Conservation (phyloP, 2,888 invertebrate species). For the Cistogaster globosa region DNA sequence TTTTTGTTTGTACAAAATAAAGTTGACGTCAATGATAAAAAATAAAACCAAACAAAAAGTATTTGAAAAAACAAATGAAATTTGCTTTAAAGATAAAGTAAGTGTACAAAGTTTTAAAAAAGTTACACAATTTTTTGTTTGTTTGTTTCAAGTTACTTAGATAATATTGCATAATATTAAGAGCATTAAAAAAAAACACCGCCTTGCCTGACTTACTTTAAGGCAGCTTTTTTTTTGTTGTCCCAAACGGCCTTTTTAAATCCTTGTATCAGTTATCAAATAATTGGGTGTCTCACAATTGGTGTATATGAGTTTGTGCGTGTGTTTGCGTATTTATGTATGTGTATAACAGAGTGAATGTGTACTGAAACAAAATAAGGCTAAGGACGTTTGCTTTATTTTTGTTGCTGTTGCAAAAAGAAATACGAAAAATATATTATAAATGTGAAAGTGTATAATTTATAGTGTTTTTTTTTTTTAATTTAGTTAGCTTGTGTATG, state of each 20-base stretch:
- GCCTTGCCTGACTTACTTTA: not conserved
- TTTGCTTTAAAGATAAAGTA: constrained; percentile 47
- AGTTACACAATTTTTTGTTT: not conserved
- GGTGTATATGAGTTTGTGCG: constrained; percentile 25
- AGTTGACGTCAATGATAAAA: constrained; percentile 58
- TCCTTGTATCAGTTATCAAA: constrained; percentile 41
- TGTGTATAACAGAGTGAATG: constrained; percentile 31
- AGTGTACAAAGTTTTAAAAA: constrained; percentile 22
- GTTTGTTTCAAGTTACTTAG: not conserved
- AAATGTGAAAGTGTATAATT: constrained; percentile 33
- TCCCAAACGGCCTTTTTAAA: constrained; percentile 1
- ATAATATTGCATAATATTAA: constrained; percentile 65
- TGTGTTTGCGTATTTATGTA: constrained; percentile 3
- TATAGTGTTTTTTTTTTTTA: not conserved
- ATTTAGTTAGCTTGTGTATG: not conserved
- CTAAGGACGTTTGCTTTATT: constrained; percentile 66
- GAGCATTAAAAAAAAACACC: constrained; percentile 26
- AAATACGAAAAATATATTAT: constrained; percentile 19
- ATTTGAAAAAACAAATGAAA: constrained; percentile 30
- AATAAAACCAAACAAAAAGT: constrained; percentile 2
- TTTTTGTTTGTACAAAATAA: constrained; percentile 10
- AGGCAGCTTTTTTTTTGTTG: not conserved
- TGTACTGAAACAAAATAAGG: constrained; percentile 69
- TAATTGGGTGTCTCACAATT: constrained; percentile 67
- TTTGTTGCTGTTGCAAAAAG: constrained; percentile 11